A percentile compares a stretch with the other conserved stretches of the same genome.
Conservation (phyloP, 2,888 invertebrate species). For the Tolmerus cingulatus region DNA sequence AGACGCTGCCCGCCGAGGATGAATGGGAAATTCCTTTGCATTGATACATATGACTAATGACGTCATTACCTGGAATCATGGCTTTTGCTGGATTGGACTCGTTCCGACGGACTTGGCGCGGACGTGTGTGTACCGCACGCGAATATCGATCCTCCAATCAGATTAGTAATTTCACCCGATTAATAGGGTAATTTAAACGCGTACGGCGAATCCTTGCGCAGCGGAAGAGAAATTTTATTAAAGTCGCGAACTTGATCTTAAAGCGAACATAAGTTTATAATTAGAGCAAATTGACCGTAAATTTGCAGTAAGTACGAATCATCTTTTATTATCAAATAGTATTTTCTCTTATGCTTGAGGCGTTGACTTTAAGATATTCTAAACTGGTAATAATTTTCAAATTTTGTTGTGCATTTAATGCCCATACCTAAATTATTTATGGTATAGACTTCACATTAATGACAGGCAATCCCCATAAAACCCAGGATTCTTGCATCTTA, state of each 20-base stretch:
- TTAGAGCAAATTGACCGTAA: slow-evolving; percentile 19
- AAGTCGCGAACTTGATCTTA: background rate
- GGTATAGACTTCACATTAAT: no score
- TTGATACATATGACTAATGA: slow-evolving; percentile 37
- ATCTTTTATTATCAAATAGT: background rate
- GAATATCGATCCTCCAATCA: background rate
- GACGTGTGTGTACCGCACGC: background rate
- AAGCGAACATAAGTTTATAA: background rate
- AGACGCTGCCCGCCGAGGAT: background rate
- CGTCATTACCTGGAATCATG: slow-evolving; percentile 20
- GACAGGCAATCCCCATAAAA: no score
- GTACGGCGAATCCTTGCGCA: background rate
- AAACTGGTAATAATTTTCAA: no score
- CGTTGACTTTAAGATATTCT: no score
- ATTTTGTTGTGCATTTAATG: no score
- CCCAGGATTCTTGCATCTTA: no score
- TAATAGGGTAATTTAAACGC: slow-evolving; percentile 19
- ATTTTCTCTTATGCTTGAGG: no score
- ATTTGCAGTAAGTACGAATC: background rate
- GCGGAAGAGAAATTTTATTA: slow-evolving; percentile 1
- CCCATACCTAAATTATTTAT: no score
- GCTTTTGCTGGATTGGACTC: background rate
- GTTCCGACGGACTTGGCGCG: background rate
- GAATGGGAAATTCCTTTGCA: slow-evolving; percentile 17
- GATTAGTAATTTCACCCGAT: slow-evolving; percentile 10